Conservation (phyloP, 2,113 vertebrate species). For the Tretioscincus oriximinensis region DNA sequence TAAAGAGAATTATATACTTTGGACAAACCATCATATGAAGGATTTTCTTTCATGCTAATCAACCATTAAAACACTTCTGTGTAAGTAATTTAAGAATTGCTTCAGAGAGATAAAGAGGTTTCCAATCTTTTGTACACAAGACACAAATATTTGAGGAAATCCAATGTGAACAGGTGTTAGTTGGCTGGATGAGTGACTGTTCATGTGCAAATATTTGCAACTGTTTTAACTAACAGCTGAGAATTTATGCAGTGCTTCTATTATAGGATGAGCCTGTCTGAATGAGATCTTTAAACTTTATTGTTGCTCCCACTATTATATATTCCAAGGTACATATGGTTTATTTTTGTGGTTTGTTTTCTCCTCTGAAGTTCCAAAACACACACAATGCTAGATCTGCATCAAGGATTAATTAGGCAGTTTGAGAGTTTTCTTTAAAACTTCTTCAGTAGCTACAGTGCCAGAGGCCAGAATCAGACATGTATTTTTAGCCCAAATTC, state of each 20-base stretch:
- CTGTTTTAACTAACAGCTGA: constrained; percentile 12
- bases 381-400: neutral
- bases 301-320: neutral
- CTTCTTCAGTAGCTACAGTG: neutral
- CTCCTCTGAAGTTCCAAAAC: neutral
- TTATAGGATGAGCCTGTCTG: neutral
- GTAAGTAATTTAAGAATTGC: constrained; percentile 1
- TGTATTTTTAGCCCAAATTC: no score
- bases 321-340: neutral
- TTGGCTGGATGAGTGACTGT: neutral
- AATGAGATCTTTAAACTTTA: neutral
- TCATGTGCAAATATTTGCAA: constrained; percentile 19
- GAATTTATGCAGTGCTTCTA: constrained; percentile 13
- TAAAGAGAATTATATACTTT: neutral
- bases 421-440: neutral
- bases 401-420: neutral
- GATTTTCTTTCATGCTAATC: neutral
- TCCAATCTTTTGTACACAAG: neutral
- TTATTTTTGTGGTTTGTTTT: neutral
- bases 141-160: constrained; percentile 9
- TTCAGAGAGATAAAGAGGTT: neutral
- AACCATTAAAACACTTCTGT: neutral
- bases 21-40: neutral
- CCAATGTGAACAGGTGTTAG: constrained; percentile 13
- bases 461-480: no score